phyloP scores from a whole-genome alignment of 2,797 vertebrate genomes.

The Peromyscus melanophrys region DNA sequence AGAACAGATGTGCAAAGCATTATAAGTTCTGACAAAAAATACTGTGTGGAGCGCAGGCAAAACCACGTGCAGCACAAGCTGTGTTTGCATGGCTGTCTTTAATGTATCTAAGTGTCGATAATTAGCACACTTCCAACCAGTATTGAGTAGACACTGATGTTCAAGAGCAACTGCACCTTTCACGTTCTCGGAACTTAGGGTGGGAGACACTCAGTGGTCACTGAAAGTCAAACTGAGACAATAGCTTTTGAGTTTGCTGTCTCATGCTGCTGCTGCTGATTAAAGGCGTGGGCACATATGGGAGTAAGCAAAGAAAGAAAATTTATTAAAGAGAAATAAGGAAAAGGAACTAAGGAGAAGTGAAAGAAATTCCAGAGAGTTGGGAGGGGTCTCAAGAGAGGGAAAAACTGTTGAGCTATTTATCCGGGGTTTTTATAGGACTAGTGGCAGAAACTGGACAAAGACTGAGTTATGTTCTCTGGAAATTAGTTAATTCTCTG shows the following conservation, averaged over 20 bases:
- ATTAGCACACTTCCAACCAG: not conserved
- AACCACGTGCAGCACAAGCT: fast-evolving
- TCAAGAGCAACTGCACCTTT: not conserved
- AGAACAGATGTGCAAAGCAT: not conserved
- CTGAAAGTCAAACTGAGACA: not conserved
- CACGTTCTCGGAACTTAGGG: not conserved
- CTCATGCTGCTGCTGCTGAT: not conserved
- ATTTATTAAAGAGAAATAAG: not conserved
- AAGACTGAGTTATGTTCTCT: not conserved
- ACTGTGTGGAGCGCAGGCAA: not conserved
- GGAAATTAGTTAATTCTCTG: not conserved
- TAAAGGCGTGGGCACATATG: not conserved
- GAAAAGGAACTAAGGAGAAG: not conserved
- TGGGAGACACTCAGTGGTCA: not conserved
- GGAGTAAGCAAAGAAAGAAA: not conserved
- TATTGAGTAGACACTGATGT: not conserved
- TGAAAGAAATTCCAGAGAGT: not conserved
- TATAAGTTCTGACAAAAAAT: not conserved
- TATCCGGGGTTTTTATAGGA: not conserved
- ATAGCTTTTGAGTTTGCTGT: not conserved
- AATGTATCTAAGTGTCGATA: fast-evolving
- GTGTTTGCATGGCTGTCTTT: not conserved
- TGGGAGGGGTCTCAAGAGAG: not conserved
- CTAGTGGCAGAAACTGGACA: not conserved
- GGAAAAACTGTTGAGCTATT: not conserved